Percentiles rank a stretch among this genome's conserved stretches.
These are phyloP conservation scores for Hylomyscus alleni DNA, from an alignment of 2,797 vertebrate genomes.

Conservation along the genomic window DNA sequence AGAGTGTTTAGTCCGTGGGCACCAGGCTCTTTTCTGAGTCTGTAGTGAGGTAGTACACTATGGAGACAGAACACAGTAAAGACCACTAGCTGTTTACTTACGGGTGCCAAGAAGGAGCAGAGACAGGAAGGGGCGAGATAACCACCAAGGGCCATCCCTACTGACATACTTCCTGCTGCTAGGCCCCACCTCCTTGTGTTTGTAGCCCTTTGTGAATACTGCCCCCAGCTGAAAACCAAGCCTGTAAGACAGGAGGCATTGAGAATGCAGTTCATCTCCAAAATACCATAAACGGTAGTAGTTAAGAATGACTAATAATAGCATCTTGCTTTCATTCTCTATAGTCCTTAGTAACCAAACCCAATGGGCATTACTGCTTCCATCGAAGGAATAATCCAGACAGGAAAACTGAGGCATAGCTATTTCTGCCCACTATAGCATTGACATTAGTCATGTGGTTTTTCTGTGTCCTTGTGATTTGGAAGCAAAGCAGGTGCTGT, in stretches of 20 bases:
- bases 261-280: not conserved
- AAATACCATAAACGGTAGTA: not conserved
- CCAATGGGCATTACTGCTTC: not conserved
- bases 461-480: not conserved
- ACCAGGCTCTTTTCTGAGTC: not conserved
- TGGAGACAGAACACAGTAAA: not conserved
- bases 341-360: not conserved
- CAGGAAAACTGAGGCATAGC: not conserved
- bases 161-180: not conserved
- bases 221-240: too few species aligned
- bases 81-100: not conserved
- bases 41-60: not conserved
- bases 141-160: not conserved
- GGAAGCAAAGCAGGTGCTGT: not conserved
- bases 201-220: not conserved
- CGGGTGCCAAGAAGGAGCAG: not conserved
- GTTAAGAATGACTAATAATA: not conserved
- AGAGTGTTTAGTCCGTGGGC: not conserved
- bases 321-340: not conserved
- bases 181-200: not conserved
- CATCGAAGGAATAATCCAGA: not conserved
- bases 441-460: not conserved
- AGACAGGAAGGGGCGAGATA: not conserved
- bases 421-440: not conserved
- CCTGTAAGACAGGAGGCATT: not conserved